Evolutionary conservation across 2,113 vertebrate species (phyloP), one percentile per base, ranked within the genome.

Genomic region (Brienomyrus longianalis): DNA sequence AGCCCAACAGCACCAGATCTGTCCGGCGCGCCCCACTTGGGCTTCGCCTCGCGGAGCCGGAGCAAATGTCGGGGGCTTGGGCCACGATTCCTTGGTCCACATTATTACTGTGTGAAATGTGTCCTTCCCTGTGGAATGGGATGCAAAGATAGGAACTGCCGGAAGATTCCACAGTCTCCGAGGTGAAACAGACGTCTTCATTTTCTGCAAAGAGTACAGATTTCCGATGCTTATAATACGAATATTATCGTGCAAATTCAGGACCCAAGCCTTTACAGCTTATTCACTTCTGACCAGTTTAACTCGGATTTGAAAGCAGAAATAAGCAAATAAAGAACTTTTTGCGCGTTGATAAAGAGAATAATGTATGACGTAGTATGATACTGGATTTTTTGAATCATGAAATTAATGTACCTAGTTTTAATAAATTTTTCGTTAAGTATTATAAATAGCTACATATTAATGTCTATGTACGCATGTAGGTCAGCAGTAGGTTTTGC

Each of bases 111-210:
- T 98, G 96, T 21, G 94, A 93, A 84, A 94, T 93, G 83, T 95
- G 95, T 43, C 93, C 95, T 45, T 97, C 97, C 93, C 96, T 96
- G 90, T 97, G 97, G 95, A 97, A 97, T 0, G 98, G 98, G 93
- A 98, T 96, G 94, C 98, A 97, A 96, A 99, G 98, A 96, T 99
- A 99, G 93, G 98, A 97, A 94, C 97, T 97, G 94, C 95, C 96
- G 89, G 97, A 94, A 35, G 94, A 95, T 90, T 94, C 94, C 56
- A 94, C 94, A 83, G 95, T 93, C 88, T 96, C 96, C 31, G 93
- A 93, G 8, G 94, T 93, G 94, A 95, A 96, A 93, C 97, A 96
- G 0, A 94, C 96, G 92, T 98, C 97, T 94, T 98, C 97, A 90
- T 98, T 97, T 92, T 99, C 98, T 99, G 93, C 52, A 92, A 91